A percentile compares a stretch with the other conserved stretches of the same genome.
Evolutionary conservation across 2,888 invertebrate genomes (phyloP).

Genomic region (Thumatha senex): DNA sequence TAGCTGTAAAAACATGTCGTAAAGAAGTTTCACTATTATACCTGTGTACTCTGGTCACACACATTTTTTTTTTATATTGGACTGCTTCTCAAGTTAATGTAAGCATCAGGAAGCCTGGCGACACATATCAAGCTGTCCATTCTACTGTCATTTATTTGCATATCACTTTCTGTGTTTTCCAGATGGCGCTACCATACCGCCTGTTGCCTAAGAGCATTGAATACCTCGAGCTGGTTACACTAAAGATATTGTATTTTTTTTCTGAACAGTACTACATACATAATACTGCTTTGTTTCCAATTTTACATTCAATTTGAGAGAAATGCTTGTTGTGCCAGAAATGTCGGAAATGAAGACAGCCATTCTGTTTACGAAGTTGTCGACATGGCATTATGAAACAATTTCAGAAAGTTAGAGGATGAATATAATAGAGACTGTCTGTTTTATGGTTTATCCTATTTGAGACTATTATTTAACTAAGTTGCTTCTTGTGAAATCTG

Average conservation of each 20-base stretch:
- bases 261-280: conserved; percentile 27
- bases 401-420: not conserved
- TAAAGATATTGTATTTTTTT: conserved; percentile 29
- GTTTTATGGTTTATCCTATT: too few species aligned
- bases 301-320: conserved; percentile 20
- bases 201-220: conserved; percentile 29
- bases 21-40: too few species aligned
- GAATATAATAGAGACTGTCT: too few species aligned
- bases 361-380: not conserved
- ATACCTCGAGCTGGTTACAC: conserved; percentile 19
- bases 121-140: conserved; percentile 49
- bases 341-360: not conserved
- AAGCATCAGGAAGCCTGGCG: conserved; percentile 59
- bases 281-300: conserved; percentile 28
- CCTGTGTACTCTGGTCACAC: too few species aligned
- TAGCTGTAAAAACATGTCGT: too few species aligned
- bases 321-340: not conserved
- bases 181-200: conserved; percentile 55
- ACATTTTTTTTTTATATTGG: conserved; percentile 10
- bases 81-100: conserved; percentile 37
- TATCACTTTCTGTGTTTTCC: conserved; percentile 73
- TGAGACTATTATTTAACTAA: too few species aligned
- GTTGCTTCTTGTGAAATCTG: too few species aligned
- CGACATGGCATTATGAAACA: not conserved
- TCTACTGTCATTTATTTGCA: conserved; percentile 62